Evolutionary conservation across 2,797 vertebrate species (phyloP), one percentile per base, ranked within the genome.

Genomic region (Eremophila alpestris): DNA sequence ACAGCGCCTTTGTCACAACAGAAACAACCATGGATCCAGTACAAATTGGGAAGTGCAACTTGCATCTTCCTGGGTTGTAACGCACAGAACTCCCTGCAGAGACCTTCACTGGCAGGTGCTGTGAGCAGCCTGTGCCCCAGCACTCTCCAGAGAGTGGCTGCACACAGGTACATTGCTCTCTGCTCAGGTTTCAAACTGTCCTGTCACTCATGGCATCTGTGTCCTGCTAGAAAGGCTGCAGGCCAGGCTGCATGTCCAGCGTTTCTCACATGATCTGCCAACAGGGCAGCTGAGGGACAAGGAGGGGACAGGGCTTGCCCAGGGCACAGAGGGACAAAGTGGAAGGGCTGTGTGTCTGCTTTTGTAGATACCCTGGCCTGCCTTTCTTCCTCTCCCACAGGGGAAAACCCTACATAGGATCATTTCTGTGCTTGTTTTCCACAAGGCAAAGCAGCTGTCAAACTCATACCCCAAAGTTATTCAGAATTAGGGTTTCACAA

Each of bases 41-140:
- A 56, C 32, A 55, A 67, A 40, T 5, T 19, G n/a, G 67, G 45
- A 74, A 65, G 22, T 0, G 0, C 1, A 1, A 46, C 30, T 54
- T 0, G 0, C n/a, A 11, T 9, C 41, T 62, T 36, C 54, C 58
- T 0, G 1, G 19, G 17, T 7, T 41, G 36, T 21, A 55, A 43
- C 0, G 1, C 9, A 22, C 29, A 26, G 41, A 48, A n/a, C 23
- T 16, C 38, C 5, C 16, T 16, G 36, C 26, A n/a, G 9, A 19
- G 27, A 51, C 27, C 55, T 51, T 18, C 16, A 8, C 78, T 21
- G 34, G 45, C 1, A 8, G 32, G 29, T 41, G 32, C 45, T 19
- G 9, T 60, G 29, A 55, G 55, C 34, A 77, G 56, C 41, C 54
- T 20, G 45, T 19, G 13, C n/a, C n/a, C 54, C n/a, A 46, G 23